A percentile compares a stretch with the other conserved stretches of the same genome.
These are phyloP conservation scores for Coleophora flavipennella DNA, from an alignment of 2,888 invertebrate species.

Conservation along the genomic window DNA sequence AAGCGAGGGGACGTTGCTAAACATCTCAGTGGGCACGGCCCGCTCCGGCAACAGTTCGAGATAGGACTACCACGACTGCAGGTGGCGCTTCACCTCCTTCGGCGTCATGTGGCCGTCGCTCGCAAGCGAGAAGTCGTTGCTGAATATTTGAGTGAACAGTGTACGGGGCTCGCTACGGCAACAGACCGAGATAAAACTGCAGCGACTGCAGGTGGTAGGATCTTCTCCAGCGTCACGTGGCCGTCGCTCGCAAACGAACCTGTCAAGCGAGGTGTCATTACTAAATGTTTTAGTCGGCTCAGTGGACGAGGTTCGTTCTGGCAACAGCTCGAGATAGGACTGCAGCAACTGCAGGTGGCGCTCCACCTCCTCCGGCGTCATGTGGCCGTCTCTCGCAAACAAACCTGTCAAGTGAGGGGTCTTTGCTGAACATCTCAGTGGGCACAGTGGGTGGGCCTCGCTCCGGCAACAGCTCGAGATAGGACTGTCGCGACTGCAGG, in stretches of 20 bases:
- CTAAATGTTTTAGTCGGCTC: slow-evolving; percentile 97
- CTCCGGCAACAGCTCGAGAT: slow-evolving; percentile 86
- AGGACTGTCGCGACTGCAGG: slow-evolving; percentile 86
- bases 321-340: slow-evolving; percentile 83
- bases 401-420: slow-evolving; percentile 91
- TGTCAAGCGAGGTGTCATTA: slow-evolving; percentile 92
- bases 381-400: slow-evolving; percentile 78
- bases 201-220: slow-evolving; percentile 90
- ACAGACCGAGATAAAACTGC: slow-evolving; percentile 83
- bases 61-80: slow-evolving; percentile 87
- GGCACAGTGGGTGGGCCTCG: slow-evolving; percentile 91
- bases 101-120: no score
- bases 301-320: slow-evolving; percentile 89
- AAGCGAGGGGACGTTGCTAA: slow-evolving; percentile 92
- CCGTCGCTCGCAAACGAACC: no score
- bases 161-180: slow-evolving; percentile 89
- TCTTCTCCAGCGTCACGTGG: slow-evolving; percentile 94
- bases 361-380: slow-evolving; percentile 94
- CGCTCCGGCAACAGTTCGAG: slow-evolving; percentile 87
- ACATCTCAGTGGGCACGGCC: slow-evolving; percentile 94
- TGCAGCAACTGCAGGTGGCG: slow-evolving; percentile 89
- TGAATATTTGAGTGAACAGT: slow-evolving; percentile 96
- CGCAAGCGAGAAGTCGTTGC: slow-evolving; percentile 92
- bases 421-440: slow-evolving; percentile 96
- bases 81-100: slow-evolving; percentile 91